Evolutionary conservation across 2,888 invertebrate genomes (phyloP), one percentile per base, ranked within the genome.

Genomic region (Argyra leucocephala): DNA sequence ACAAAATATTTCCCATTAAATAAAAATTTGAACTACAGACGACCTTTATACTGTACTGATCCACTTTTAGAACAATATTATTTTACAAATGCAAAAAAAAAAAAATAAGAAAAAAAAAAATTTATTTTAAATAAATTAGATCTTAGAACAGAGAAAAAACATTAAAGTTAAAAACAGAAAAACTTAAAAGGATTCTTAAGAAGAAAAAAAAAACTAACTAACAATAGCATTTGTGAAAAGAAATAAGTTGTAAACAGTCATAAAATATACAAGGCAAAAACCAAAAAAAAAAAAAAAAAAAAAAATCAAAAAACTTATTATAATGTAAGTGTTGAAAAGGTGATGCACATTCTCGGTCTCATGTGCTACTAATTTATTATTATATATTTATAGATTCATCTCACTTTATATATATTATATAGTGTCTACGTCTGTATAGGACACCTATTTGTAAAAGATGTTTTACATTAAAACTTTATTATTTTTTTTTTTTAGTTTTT

Each of bases 271-370:
- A 31, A 4, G 31, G 31, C 7, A 31, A 31, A 31, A 31, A 6
- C 12, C 12, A 18, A 18, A n/a, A 48, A 2, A 48, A 48, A 18
- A 48, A 18, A 6, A 48, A 48, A 31, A 18, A 48, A 48, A 18
- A 18, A 48, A 48, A 15, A 48, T 18, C 12, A 48, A 48, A 48
- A 48, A 48, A 48, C n/a, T 48, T 48, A 48, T 48, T 48, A 12
- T 48, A 48, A 48, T 48, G 48, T 18, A 48, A 48, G 48, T 48
- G 48, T 48, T 48, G 15, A 48, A 48, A 48, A 48, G 48, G 48
- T 48, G 48, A 48, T 48, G 48, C 48, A 48, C n/a, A 48, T 9
- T n/a, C 15, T 12, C 18, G 18, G 48, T 48, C 48, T 48, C 48
- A 48, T 48, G n/a, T 48, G 48, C 48, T 48, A 48, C 48, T 48